Evolutionary conservation across 2,888 invertebrate genomes (phyloP).

Genomic region (Dioctria linearis): DNA sequence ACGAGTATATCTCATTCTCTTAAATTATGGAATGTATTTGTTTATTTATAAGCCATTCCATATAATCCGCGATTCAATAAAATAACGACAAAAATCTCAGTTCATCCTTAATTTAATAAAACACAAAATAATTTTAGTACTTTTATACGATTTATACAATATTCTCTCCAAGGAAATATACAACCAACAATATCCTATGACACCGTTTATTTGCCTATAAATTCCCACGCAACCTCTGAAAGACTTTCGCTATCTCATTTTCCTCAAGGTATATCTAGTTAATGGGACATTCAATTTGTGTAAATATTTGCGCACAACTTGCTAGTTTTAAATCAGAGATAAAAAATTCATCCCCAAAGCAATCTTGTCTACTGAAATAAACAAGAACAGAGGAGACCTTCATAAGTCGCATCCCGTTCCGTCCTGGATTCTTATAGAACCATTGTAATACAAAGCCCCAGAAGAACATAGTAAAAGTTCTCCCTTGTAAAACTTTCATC

Average conservation of each 20-base stretch:
- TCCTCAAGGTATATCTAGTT: slow-evolving; percentile 45
- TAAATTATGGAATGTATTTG: no score
- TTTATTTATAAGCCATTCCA: no score
- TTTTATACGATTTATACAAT: no score
- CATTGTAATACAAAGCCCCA: neutral
- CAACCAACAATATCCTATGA: no score
- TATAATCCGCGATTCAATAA: no score
- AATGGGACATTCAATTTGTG: slow-evolving; percentile 53
- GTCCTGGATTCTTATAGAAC: neutral
- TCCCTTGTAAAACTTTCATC: slow-evolving; percentile 58
- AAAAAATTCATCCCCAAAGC: slow-evolving; percentile 56
- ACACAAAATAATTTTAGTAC: no score
- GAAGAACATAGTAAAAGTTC: slow-evolving; percentile 42
- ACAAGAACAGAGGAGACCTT: slow-evolving; percentile 44
- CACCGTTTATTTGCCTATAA: neutral
- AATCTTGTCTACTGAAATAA: slow-evolving; percentile 56
- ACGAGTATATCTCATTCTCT: no score
- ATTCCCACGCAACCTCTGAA: slow-evolving; percentile 10
- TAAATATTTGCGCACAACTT: slow-evolving; percentile 49
- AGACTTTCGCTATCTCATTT: slow-evolving; percentile 44
- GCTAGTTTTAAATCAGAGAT: slow-evolving; percentile 57
- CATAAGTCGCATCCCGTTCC: slow-evolving; percentile 5
- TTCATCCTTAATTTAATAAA: no score
- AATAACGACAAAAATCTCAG: no score
- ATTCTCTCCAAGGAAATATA: no score